Evolutionary conservation across 2,113 vertebrate species (phyloP).

Genomic region (Platycercus adscitus): DNA sequence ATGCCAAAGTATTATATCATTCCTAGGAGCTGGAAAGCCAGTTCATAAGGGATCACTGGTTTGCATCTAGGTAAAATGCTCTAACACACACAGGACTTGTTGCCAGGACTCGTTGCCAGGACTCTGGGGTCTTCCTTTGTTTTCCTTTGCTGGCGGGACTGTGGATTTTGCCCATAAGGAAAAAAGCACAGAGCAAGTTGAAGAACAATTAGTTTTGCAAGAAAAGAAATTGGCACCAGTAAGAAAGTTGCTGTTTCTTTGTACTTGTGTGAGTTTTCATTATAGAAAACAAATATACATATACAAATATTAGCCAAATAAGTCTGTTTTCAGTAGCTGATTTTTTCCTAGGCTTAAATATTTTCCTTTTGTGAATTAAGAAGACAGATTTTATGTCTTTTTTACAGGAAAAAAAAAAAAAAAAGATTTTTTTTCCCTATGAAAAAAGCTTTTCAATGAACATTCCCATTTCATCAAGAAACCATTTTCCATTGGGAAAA

Average conservation of each 20-base stretch:
- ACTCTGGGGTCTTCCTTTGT: neutral
- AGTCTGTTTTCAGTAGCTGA: neutral
- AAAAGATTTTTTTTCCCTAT: rapidly evolving
- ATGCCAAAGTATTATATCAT: neutral
- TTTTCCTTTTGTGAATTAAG: neutral
- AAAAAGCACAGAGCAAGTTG: neutral
- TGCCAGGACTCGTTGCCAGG: neutral
- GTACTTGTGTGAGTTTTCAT: neutral
- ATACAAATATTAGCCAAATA: neutral
- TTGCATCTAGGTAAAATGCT: neutral
- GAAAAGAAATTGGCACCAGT: neutral
- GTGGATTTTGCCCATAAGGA: neutral
- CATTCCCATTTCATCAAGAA: neutral
- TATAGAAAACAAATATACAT: neutral
- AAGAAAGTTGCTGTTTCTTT: neutral
- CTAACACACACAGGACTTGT: neutral
- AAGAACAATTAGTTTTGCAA: neutral
- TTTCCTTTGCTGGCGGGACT: neutral
- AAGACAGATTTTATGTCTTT: neutral
- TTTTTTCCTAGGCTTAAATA: neutral
- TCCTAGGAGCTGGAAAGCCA: neutral
- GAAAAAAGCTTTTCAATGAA: neutral
- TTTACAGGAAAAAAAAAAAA: neutral
- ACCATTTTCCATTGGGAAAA: neutral
- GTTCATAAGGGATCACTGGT: neutral